Evolutionary conservation across 1,140 invertebrate genomes (phyloP).

Genomic region (Drosophila malerkotliana): DNA sequence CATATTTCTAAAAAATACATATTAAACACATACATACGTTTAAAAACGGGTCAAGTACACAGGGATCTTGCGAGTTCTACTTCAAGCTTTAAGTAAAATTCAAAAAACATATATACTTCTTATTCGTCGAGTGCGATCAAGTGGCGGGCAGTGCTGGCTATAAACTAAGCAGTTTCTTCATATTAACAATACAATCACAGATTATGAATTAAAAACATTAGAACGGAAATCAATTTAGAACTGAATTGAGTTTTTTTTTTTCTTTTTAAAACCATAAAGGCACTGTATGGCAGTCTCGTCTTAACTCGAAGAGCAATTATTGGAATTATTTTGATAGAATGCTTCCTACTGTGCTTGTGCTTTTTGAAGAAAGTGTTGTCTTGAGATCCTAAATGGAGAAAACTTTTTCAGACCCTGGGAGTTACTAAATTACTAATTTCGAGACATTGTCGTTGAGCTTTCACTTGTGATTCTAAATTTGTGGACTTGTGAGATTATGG

Average conservation of each 20-base stretch:
- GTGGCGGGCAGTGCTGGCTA: slow-evolving; percentile 41
- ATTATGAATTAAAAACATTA: slow-evolving; percentile 52
- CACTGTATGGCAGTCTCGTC: slow-evolving; percentile 33
- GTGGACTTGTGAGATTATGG: background rate
- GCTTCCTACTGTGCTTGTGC: slow-evolving; percentile 10
- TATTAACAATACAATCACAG: slow-evolving; percentile 70
- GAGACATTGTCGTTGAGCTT: background rate
- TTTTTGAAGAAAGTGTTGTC: background rate
- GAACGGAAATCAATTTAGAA: background rate
- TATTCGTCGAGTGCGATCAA: slow-evolving; percentile 21
- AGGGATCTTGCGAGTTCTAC: background rate
- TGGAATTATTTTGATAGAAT: slow-evolving; percentile 2
- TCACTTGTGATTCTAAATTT: background rate
- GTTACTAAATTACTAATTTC: background rate
- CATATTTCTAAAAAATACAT: background rate
- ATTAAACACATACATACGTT: background rate
- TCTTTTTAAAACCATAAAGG: slow-evolving; percentile 17
- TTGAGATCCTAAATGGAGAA: background rate
- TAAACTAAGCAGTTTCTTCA: slow-evolving; percentile 29
- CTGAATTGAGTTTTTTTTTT: too few relatives aligned
- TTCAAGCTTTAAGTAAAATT: slow-evolving; percentile 8
- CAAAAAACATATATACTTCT: background rate
- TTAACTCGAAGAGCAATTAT: slow-evolving; percentile 30
- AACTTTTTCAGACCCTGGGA: background rate
- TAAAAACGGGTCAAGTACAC: slow-evolving; percentile 10